These are phyloP conservation scores for Oreochromis aureus DNA, from an alignment of 2,113 vertebrate species.

Conservation along the genomic window DNA sequence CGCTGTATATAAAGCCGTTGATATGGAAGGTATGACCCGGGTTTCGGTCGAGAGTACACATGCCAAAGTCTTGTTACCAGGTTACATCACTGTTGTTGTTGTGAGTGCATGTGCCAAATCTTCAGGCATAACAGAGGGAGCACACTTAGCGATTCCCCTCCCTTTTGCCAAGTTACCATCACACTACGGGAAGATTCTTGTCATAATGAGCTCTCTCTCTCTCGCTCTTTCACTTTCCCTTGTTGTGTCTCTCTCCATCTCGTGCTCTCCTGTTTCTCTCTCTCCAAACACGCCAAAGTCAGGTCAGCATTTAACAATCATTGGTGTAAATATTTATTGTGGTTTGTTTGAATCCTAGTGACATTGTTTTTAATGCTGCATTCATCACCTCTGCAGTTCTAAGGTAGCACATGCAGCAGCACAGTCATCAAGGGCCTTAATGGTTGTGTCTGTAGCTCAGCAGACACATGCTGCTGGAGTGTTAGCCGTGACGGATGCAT, in stretches of 20 bases:
- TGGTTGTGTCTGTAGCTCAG: slow-evolving; percentile 12
- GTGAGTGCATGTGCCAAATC: slow-evolving; percentile 69
- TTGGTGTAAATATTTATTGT: slow-evolving; percentile 57
- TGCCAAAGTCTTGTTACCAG: slow-evolving; percentile 74
- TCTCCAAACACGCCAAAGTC: neutral
- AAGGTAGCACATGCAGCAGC: neutral
- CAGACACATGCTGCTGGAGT: slow-evolving; percentile 35
- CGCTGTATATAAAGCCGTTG: slow-evolving; percentile 54
- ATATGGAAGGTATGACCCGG: slow-evolving; percentile 70
- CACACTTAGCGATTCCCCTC: slow-evolving; percentile 61
- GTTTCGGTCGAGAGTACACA: slow-evolving; percentile 64
- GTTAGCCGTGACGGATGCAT: slow-evolving; percentile 40
- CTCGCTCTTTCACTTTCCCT: neutral
- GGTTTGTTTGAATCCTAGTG: slow-evolving; percentile 37
- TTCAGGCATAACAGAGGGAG: slow-evolving; percentile 65
- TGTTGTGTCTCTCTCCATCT: neutral
- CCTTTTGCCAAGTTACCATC: slow-evolving; percentile 67
- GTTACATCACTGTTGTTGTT: slow-evolving; percentile 78
- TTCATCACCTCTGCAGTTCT: slow-evolving; percentile 10
- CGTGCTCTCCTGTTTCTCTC: neutral
- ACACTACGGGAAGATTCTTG: slow-evolving; percentile 64
- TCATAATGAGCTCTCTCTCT: slow-evolving; percentile 34
- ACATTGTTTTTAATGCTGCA: slow-evolving; percentile 32
- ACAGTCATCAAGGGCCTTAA: slow-evolving; percentile 10
- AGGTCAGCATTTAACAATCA: slow-evolving; percentile 41